These are phyloP conservation scores for Dorcus parallelipipedus DNA, from an alignment of 2,888 invertebrate genomes.

Conservation along the genomic window DNA sequence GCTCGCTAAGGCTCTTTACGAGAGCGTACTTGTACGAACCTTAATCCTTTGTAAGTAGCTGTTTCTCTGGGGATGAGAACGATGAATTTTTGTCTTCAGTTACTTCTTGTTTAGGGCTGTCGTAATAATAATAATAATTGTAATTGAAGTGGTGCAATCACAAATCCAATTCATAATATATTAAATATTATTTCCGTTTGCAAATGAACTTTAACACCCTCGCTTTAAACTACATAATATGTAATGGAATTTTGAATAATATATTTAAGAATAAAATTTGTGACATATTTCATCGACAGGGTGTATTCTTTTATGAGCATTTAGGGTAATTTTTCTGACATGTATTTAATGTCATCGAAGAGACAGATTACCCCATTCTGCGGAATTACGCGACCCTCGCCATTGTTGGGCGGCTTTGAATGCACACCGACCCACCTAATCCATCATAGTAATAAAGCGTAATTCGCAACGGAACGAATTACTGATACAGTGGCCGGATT, in stretches of 20 bases:
- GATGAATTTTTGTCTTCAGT: neutral
- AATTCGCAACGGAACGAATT: slow-evolving; percentile 31
- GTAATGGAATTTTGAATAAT: too few relatives aligned
- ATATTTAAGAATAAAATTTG: too few relatives aligned
- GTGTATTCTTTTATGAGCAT: neutral
- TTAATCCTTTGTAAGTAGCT: slow-evolving; percentile 37
- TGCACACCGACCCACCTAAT: slow-evolving; percentile 34
- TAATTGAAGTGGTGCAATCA: neutral
- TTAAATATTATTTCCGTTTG: too few relatives aligned
- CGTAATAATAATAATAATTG: neutral
- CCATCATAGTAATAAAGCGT: slow-evolving; percentile 43
- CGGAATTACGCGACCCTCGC: slow-evolving; percentile 29
- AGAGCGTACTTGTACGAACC: slow-evolving; percentile 31
- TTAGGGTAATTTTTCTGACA: slow-evolving; percentile 26
- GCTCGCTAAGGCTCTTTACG: slow-evolving; percentile 34
- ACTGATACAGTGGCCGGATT: slow-evolving; percentile 24
- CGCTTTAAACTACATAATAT: too few relatives aligned
- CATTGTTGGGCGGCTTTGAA: slow-evolving; percentile 34
- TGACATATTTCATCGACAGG: neutral
- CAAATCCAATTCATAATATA: too few relatives aligned
- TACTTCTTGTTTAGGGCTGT: neutral
- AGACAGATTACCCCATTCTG: slow-evolving; percentile 44
- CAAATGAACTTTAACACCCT: too few relatives aligned
- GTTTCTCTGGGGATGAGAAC: slow-evolving; percentile 14
- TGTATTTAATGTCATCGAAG: slow-evolving; percentile 38